phyloP scores from a whole-genome alignment of 1,140 invertebrate genomes.

The Tetragnatha versicolor region DNA sequence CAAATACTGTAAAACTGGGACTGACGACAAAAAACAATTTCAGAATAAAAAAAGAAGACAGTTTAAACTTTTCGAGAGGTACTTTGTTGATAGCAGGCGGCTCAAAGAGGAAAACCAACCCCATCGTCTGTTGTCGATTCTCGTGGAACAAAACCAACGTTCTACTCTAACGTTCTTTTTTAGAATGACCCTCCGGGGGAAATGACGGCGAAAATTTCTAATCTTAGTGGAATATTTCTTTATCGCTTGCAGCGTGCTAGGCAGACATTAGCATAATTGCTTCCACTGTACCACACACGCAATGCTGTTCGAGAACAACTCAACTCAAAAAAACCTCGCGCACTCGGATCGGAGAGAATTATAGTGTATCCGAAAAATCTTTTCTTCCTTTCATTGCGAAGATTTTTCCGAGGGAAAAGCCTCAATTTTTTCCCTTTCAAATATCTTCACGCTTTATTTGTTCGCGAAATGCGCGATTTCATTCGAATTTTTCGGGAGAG shows the following conservation, averaged over 20 bases:
- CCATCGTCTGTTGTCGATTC: constrained; percentile 12
- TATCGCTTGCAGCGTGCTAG: constrained; percentile 12
- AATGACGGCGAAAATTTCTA: constrained; percentile 45
- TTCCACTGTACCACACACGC: constrained; percentile 28
- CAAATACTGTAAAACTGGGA: too few species aligned
- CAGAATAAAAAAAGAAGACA: background rate
- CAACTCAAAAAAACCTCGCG: background rate
- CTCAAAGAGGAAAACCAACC: constrained; percentile 1
- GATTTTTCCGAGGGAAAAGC: too few species aligned
- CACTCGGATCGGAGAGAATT: background rate
- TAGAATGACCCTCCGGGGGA: constrained; percentile 34
- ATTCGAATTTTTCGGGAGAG: too few species aligned
- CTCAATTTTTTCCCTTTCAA: too few species aligned
- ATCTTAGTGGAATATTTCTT: constrained; percentile 39
- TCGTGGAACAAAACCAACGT: background rate
- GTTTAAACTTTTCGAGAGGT: constrained; percentile 9
- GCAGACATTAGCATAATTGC: constrained; percentile 40
- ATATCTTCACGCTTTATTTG: too few species aligned
- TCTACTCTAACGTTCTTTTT: constrained; percentile 13
- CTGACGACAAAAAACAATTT: too few species aligned
- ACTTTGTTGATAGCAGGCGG: constrained; percentile 9
- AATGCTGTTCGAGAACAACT: background rate
- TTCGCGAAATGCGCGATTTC: too few species aligned
- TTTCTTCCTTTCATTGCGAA: background rate
- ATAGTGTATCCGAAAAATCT: constrained; percentile 5